A percentile compares a stretch with the other conserved stretches of the same genome.
Conservation (phyloP, 2,888 invertebrate genomes). For the Cosmorhoe ocellata region DNA sequence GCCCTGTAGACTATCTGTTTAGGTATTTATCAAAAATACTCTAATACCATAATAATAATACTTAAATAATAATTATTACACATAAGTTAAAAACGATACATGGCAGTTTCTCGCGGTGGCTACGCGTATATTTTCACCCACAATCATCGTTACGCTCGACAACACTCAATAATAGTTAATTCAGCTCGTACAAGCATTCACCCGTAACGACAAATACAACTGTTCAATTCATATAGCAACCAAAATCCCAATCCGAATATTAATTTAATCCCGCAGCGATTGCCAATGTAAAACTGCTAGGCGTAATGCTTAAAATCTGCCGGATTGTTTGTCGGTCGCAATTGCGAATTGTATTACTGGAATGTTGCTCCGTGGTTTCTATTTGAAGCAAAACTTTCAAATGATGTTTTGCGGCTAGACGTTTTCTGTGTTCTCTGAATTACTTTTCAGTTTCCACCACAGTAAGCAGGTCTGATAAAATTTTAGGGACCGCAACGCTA, state of each 20-base stretch:
- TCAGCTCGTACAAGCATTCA: slow-evolving; percentile 37
- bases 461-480: slow-evolving; percentile 43
- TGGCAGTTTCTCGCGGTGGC: slow-evolving; percentile 14
- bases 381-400: slow-evolving; percentile 53
- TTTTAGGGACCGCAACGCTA: slow-evolving; percentile 37
- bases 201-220: slow-evolving; percentile 34
- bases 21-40: too few species aligned
- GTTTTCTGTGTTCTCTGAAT: slow-evolving; percentile 53
- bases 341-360: slow-evolving; percentile 47
- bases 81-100: slow-evolving; percentile 24
- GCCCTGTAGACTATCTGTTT: too few species aligned
- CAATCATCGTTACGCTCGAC: slow-evolving; percentile 40
- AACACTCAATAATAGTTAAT: slow-evolving; percentile 42
- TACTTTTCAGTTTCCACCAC: slow-evolving; percentile 57
- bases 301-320: slow-evolving; percentile 25
- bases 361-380: slow-evolving; percentile 49
- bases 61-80: too few species aligned
- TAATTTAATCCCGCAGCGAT: slow-evolving; percentile 42
- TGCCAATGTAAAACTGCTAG: slow-evolving; percentile 35
- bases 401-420: slow-evolving; percentile 56
- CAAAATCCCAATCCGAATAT: slow-evolving; percentile 42
- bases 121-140: slow-evolving; percentile 38
- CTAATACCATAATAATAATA: too few species aligned
- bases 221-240: slow-evolving; percentile 27
- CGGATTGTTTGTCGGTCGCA: slow-evolving; percentile 47